Percentiles rank a stretch among this genome's conserved stretches.
phyloP scores from a whole-genome alignment of 2,888 invertebrate species.

The Volucella bombylans region DNA sequence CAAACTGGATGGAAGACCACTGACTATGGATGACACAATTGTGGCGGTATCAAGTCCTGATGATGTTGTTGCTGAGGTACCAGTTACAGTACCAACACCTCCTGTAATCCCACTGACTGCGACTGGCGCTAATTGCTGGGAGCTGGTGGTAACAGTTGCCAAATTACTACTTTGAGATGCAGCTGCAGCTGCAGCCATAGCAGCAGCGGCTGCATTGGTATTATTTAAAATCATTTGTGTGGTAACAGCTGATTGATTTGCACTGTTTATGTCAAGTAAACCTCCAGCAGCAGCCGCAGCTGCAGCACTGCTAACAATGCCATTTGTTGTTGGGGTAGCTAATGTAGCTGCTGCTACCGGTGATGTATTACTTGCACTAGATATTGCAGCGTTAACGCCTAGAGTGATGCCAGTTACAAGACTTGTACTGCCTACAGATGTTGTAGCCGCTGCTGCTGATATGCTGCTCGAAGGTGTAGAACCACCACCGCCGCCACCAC shows the following conservation, averaged over 20 bases:
- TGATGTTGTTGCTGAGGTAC: constrained; percentile 74
- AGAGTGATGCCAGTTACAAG: constrained; percentile 68
- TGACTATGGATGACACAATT: constrained; percentile 76
- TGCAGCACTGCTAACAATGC: constrained; percentile 58
- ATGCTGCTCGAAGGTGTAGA: constrained; percentile 72
- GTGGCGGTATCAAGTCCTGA: constrained; percentile 75
- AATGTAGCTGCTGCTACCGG: constrained; percentile 70
- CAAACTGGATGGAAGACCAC: constrained; percentile 75
- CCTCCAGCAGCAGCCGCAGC: constrained; percentile 45
- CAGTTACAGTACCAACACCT: constrained; percentile 70
- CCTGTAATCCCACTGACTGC: constrained; percentile 60
- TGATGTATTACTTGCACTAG: constrained; percentile 70
- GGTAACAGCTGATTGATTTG: constrained; percentile 68
- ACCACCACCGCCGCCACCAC: constrained; percentile 79
- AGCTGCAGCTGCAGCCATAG: constrained; percentile 77
- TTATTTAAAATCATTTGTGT: constrained; percentile 71
- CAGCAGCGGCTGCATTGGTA: constrained; percentile 68
- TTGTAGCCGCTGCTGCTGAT: constrained; percentile 69
- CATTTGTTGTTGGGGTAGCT: constrained; percentile 74
- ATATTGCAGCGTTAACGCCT: constrained; percentile 68
- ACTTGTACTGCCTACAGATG: constrained; percentile 69
- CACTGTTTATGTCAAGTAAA: constrained; percentile 69
- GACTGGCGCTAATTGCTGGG: constrained; percentile 72
- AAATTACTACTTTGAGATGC: constrained; percentile 77
- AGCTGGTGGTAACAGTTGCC: constrained; percentile 58